Percentiles rank a stretch among this genome's conserved stretches.
phyloP scores from a whole-genome alignment of 2,888 invertebrate species.

The Aspidapion aeneum region DNA sequence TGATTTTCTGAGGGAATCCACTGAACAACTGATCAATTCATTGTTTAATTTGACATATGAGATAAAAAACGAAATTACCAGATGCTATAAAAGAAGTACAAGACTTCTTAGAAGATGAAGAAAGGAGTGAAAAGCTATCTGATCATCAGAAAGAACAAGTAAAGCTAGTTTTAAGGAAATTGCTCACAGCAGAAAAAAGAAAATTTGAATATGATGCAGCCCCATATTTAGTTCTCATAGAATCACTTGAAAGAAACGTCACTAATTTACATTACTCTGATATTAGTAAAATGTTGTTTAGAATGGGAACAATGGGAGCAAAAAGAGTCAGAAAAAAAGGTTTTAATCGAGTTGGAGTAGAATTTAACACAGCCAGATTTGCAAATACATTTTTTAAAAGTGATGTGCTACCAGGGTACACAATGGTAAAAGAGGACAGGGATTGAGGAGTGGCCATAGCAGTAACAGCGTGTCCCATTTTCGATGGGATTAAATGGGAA shows the following conservation, averaged over 20 bases:
- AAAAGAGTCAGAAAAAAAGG: background rate
- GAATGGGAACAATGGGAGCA: background rate
- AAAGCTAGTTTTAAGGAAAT: background rate
- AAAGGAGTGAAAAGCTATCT: background rate
- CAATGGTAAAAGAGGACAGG: background rate
- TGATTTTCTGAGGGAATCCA: too few relatives aligned
- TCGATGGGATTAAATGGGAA: too few relatives aligned
- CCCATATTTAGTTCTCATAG: background rate
- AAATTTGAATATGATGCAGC: background rate
- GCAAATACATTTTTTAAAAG: too few relatives aligned
- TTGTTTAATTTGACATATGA: too few relatives aligned
- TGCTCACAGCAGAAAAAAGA: background rate
- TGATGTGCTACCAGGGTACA: background rate
- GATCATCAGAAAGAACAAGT: background rate
- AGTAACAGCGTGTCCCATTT: too few relatives aligned
- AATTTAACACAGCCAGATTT: too few relatives aligned
- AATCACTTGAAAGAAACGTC: background rate
- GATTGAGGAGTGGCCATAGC: background rate
- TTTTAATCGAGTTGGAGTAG: too few relatives aligned
- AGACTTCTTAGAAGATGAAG: background rate
- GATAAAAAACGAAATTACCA: too few relatives aligned
- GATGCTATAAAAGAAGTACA: background rate
- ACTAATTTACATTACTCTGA: background rate
- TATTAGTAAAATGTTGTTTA: background rate
- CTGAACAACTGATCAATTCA: too few relatives aligned